A percentile compares a stretch with the other conserved stretches of the same genome.
These are phyloP conservation scores for Listrodromus nycthemerus DNA, from an alignment of 2,888 invertebrate genomes.

Conservation along the genomic window DNA sequence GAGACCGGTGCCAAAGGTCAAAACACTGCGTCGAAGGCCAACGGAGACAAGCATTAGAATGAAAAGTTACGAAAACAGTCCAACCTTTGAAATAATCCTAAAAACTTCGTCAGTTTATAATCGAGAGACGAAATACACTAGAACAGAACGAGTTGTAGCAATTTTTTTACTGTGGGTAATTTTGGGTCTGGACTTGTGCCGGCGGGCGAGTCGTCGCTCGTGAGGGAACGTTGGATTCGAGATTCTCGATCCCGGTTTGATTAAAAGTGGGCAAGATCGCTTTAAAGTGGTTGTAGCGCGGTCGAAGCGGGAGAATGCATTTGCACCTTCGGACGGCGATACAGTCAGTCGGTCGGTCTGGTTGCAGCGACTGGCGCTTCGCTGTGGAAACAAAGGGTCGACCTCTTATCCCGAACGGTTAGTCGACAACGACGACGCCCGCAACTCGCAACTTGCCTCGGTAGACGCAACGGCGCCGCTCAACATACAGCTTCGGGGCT, in stretches of 20 bases:
- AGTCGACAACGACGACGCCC: slow-evolving; percentile 20
- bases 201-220: background rate
- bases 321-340: background rate
- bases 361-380: background rate
- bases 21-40: background rate
- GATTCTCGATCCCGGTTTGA: background rate
- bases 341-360: slow-evolving; percentile 4
- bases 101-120: background rate
- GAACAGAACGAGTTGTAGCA: background rate
- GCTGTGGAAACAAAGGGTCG: slow-evolving; percentile 40
- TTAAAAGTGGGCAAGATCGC: slow-evolving; percentile 28
- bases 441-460: slow-evolving; percentile 53
- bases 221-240: background rate
- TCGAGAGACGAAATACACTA: background rate
- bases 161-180: background rate
- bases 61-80: background rate
- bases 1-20: background rate
- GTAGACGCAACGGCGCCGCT: slow-evolving; percentile 78
- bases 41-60: background rate
- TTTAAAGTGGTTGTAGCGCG: background rate
- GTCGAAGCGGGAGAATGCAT: background rate
- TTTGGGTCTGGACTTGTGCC: background rate
- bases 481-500: slow-evolving; percentile 2
- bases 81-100: background rate
- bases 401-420: slow-evolving; percentile 29